Conservation (phyloP, 1,140 invertebrate genomes). For the Philaenus spumarius region DNA sequence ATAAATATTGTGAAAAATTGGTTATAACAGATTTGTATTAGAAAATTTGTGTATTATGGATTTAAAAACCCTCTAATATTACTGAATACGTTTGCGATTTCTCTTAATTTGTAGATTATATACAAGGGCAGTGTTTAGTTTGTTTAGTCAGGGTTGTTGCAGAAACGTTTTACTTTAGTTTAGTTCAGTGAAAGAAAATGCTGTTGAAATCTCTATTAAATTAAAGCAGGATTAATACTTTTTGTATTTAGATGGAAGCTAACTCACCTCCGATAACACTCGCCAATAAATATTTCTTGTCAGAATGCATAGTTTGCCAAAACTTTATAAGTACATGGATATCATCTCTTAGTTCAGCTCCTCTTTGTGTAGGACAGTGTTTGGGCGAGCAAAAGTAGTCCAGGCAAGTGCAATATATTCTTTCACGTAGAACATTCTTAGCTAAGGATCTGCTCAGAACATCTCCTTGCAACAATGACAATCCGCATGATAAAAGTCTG, state of each 20-base stretch:
- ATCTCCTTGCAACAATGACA: slow-evolving; percentile 92
- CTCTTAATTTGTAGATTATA: too few relatives aligned
- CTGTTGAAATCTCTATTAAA: too few relatives aligned
- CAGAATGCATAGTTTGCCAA: slow-evolving; percentile 93
- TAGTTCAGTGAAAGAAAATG: too few relatives aligned
- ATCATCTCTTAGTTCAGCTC: slow-evolving; percentile 75
- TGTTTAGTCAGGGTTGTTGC: too few relatives aligned
- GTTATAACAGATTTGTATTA: too few relatives aligned
- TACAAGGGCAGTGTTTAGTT: slow-evolving; percentile 16
- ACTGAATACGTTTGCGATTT: too few relatives aligned
- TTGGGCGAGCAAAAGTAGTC: slow-evolving; percentile 91
- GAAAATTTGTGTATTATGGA: too few relatives aligned
- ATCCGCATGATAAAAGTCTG: slow-evolving; percentile 83
- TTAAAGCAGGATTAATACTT: too few relatives aligned
- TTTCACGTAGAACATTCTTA: slow-evolving; percentile 87
- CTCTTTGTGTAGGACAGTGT: slow-evolving; percentile 74
- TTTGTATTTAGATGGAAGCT: too few relatives aligned
- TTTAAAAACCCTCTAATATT: too few relatives aligned
- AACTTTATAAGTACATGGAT: slow-evolving; percentile 87
- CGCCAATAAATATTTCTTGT: slow-evolving; percentile 92
- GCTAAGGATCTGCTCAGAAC: slow-evolving; percentile 75
- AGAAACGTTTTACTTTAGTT: too few relatives aligned
- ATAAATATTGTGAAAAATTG: too few relatives aligned
- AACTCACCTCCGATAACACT: slow-evolving; percentile 53
- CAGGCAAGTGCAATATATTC: slow-evolving; percentile 88